These are phyloP conservation scores for Marmota monax DNA, from an alignment of 2,113 vertebrate genomes.

Conservation along the genomic window DNA sequence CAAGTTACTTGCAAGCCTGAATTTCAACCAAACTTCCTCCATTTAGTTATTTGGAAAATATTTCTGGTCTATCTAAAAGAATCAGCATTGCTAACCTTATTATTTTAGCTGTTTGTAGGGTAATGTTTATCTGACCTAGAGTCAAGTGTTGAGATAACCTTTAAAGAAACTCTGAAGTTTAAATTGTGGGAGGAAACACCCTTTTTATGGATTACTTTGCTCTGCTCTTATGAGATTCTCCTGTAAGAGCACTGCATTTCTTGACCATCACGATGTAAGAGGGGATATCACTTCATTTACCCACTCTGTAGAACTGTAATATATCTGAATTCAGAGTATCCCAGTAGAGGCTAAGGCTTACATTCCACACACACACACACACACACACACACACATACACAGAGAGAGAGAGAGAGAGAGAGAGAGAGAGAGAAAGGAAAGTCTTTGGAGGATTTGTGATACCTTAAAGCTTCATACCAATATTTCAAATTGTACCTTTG, in stretches of 20 bases:
- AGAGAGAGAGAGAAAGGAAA: conserved; percentile 4
- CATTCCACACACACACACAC: neutral
- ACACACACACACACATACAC: neutral
- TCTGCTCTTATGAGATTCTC: neutral
- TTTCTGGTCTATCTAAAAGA: conserved; percentile 6
- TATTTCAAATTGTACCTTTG: conserved; percentile 84
- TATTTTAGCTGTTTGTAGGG: neutral
- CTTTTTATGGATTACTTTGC: conserved; percentile 40
- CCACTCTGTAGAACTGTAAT: neutral
- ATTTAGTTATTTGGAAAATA: conserved; percentile 39
- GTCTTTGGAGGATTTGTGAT: conserved; percentile 77
- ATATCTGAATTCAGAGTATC: conserved; percentile 35
- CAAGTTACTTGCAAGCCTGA: conserved; percentile 59
- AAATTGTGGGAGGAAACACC: conserved; percentile 1
- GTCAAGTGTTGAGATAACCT: conserved; percentile 11
- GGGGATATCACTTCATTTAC: neutral
- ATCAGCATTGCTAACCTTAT: neutral
- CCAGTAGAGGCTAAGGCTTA: neutral
- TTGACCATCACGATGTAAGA: conserved; percentile 23
- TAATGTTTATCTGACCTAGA: conserved; percentile 36
- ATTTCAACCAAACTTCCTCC: conserved; percentile 51
- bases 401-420: too few species aligned
- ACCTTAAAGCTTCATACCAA: conserved; percentile 77
- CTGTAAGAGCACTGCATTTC: neutral
- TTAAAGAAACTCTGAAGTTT: conserved; percentile 17